Percentiles rank a stretch among this genome's conserved stretches.
Evolutionary conservation across 2,888 invertebrate genomes (phyloP).

Genomic region (Tupiocoris notatus): DNA sequence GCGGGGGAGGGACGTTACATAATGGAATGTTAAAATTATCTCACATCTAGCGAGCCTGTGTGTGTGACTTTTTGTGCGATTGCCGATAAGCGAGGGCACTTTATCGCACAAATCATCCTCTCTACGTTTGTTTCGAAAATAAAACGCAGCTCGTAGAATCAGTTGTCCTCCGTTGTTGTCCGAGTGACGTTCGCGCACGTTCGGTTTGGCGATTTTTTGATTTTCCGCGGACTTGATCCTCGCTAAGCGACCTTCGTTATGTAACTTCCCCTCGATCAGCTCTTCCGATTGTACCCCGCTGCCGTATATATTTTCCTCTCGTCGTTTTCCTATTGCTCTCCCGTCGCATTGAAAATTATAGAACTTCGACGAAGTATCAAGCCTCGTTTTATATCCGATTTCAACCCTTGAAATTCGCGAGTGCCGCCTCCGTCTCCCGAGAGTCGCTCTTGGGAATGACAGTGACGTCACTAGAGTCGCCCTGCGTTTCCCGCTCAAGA

Average conservation of each 20-base stretch:
- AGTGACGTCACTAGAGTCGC: background rate
- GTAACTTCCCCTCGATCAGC: background rate
- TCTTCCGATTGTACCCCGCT: background rate
- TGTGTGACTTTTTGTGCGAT: background rate
- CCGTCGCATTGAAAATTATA: too few relatives aligned
- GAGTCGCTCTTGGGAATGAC: background rate
- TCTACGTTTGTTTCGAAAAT: background rate
- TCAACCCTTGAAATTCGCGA: background rate
- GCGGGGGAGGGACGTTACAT: conserved; percentile 12
- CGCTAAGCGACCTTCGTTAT: background rate
- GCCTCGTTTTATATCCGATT: too few relatives aligned
- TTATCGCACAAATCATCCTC: background rate
- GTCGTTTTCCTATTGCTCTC: too few relatives aligned
- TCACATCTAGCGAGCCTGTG: conserved; percentile 20
- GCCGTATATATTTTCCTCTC: too few relatives aligned
- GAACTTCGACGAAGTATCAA: too few relatives aligned
- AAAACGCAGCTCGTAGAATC: background rate
- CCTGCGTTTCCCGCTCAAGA: background rate
- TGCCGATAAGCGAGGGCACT: background rate
- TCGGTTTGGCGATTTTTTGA: background rate
- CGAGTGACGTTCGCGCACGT: background rate
- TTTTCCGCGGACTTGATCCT: background rate
- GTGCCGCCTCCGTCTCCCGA: background rate
- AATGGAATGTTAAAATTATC: conserved; percentile 23
- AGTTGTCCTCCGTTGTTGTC: background rate